Evolutionary conservation across 35 echinoderm and acorn worm species (phyloP).

Genomic region (Lytechinus pictus): DNA sequence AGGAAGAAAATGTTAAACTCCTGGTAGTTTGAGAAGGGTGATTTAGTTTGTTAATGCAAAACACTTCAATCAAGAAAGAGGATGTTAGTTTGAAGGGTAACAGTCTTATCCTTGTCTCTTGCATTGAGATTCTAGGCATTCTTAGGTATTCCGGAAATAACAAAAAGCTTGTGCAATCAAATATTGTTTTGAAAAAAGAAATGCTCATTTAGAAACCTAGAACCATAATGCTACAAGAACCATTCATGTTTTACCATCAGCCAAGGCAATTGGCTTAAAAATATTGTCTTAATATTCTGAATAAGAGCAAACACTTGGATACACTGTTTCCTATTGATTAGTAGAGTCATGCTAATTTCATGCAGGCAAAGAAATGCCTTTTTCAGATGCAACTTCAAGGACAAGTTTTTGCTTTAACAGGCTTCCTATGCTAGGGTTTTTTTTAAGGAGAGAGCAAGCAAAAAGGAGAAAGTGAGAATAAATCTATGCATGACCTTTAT

Average conservation of each 20-base stretch:
- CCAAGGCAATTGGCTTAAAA: background rate
- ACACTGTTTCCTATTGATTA: background rate
- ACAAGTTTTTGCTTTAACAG: background rate
- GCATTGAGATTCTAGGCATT: background rate
- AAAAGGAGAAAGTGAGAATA: background rate
- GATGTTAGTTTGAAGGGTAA: background rate
- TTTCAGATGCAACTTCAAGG: background rate
- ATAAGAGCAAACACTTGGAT: background rate
- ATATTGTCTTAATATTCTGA: background rate
- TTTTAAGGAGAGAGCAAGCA: background rate
- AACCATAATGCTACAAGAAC: too few species aligned
- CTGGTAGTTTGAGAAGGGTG: background rate
- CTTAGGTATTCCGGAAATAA: too few species aligned
- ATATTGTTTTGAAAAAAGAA: too few species aligned
- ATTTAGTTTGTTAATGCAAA: background rate
- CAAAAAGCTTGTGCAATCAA: too few species aligned
- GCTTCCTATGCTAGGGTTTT: background rate
- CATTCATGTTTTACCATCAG: too few species aligned
- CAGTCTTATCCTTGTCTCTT: background rate
- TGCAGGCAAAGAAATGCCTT: background rate
- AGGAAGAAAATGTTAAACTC: too few species aligned
- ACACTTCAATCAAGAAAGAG: background rate
- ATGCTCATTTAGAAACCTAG: too few species aligned
- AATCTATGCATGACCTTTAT: conserved; percentile 26
- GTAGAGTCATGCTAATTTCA: background rate